Evolutionary conservation across 2,113 vertebrate genomes (phyloP), one percentile per base, ranked within the genome.

Genomic region (Periophthalmus modestus): DNA sequence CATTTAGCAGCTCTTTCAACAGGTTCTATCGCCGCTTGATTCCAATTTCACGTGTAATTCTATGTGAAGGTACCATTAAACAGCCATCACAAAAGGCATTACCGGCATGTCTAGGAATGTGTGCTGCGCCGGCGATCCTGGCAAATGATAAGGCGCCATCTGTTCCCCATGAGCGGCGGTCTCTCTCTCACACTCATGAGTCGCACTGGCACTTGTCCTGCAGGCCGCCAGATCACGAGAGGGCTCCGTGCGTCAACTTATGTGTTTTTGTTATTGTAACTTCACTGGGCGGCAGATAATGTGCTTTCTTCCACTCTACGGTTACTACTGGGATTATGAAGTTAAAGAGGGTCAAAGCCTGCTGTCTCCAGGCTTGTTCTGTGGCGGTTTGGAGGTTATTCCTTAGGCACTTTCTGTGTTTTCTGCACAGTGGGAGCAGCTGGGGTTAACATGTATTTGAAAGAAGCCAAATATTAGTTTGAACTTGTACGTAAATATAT

Each of bases 21-120:
- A 65, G 2, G 34, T 13, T 43, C 19, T 19, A 36, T 19, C 7
- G 23, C 52, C 2, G 71, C 77, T 58, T 71, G 63, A 82, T 12
- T 36, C 68, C 83, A 85, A 88, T 88, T 82, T 72, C 65, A 70
- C 82, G 72, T 87, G 85, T 85, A 89, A 91, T 91, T 82, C 82
- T 82, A 88, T 6, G 76, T 80, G 74, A 90, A 89, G 87, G 90
- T 89, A 86, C 79, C 74, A 81, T 88, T 86, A 91, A 87, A 79
- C 68, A 69, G 87, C 89, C 85, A 88, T 89, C 84, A 89, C 82
- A 88, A 85, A 84, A 81, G 80, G 86, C 90, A 94, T 94, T 93
- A 94, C 92, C 55, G 54, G 71, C 77, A 86, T 68, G 91, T 94
- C 94, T 93, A 92, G 89, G 92, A 94, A 94, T 93, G 93, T 88